Conservation (phyloP, 2,113 vertebrate genomes). For the Mungos mungo region DNA sequence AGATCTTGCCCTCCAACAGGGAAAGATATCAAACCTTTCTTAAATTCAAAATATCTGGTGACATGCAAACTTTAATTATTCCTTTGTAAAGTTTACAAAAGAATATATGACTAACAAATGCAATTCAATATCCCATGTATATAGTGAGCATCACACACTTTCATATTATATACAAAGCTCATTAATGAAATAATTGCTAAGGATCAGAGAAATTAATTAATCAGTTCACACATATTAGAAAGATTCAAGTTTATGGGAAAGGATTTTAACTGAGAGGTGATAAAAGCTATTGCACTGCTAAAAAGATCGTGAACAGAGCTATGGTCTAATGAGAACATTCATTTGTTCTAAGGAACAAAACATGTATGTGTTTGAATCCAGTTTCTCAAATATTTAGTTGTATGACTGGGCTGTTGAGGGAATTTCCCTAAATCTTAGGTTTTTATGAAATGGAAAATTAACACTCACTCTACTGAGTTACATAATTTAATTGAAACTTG, state of each 20-base stretch:
- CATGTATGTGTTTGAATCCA: neutral
- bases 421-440: neutral
- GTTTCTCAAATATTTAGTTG: neutral
- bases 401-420: neutral
- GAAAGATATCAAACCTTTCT: neutral
- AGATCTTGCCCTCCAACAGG: neutral
- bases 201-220: neutral
- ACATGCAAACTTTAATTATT: neutral
- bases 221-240: neutral
- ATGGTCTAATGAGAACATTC: neutral
- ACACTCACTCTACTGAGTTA: neutral
- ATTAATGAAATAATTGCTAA: neutral
- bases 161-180: neutral
- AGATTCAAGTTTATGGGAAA: neutral
- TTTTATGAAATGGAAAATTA: neutral
- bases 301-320: neutral
- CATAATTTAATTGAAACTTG: neutral
- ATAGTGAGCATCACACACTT: neutral
- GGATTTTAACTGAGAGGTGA: neutral
- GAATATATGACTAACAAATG: neutral
- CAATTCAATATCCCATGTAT: neutral
- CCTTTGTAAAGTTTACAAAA: neutral
- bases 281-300: neutral
- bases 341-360: neutral
- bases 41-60: neutral